Evolutionary conservation across 1,140 invertebrate genomes (phyloP), one percentile per base, ranked within the genome.

Genomic region (Heliconius himera): DNA sequence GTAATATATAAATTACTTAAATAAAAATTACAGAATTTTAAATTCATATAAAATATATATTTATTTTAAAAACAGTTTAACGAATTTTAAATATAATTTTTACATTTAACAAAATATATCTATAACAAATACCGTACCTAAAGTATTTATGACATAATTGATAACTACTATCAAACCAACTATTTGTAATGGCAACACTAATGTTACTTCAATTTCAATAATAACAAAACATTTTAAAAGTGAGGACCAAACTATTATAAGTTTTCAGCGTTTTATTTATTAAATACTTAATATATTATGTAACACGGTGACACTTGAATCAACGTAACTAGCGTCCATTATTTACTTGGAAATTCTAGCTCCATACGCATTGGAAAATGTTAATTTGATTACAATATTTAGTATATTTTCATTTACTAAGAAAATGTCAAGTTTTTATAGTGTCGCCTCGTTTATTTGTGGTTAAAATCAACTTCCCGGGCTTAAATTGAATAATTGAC

Each of bases 401-500:
- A n/a, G n/a, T n/a, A 29, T 20, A 56, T 18, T 20, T 26, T 56
- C n/a, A 56, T 56, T 56, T 22, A 8, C 1, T 16, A 66, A 16
- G 26, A 26, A n/a, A 66, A 22, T 66, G 26, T 22, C 3, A 66
- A 29, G 22, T 66, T 66, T 66, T 66, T 2, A 5, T 26, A 51
- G 26, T 16, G 8, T 66, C 11, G 13, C 13, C 60, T 66, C 22
- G 60, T 26, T 13, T 26, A 26, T 66, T 66, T 29, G 26, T 2
- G 22, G 60, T 66, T 26, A 26, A 66, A 66, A 66, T n/a, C 29
- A 75, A 49, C 84, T 87, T 89, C 88, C 89, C 89, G 88, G 88
- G 84, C 73, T 84, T 80, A 88, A 84, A 90, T 91, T 90, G 84
- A 86, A 90, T 88, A 90, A 91, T 91, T 90, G 90, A 90, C 88